Evolutionary conservation across 1,140 invertebrate genomes (phyloP).

Genomic region (Tetragonula clypearis): DNA sequence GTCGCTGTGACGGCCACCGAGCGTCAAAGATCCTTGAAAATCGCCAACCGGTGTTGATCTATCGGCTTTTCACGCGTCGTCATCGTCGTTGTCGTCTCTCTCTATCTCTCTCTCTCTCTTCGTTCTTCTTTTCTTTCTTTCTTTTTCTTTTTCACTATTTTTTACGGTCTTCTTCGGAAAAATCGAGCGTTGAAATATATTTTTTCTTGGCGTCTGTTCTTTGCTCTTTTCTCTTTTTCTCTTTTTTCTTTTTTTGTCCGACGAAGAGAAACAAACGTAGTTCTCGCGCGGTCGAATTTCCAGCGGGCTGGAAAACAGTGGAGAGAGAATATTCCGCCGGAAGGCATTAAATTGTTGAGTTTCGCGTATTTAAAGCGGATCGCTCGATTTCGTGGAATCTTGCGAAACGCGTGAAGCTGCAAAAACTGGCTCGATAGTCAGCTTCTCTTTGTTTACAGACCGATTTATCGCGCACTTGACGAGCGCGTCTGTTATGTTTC

Average conservation of each 20-base stretch:
- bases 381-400: not conserved
- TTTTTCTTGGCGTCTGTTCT: too few relatives aligned
- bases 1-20: slow-evolving; percentile 41
- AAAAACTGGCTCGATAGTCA: too few relatives aligned
- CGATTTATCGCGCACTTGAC: too few relatives aligned
- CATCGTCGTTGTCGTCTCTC: too few relatives aligned
- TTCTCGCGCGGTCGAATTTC: not conserved
- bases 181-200: too few relatives aligned
- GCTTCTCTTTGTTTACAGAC: too few relatives aligned
- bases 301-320: too few relatives aligned
- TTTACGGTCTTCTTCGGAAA: not conserved
- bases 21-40: slow-evolving; percentile 52
- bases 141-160: not conserved
- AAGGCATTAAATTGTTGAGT: not conserved
- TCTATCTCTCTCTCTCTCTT: too few relatives aligned
- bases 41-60: not conserved
- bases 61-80: not conserved
- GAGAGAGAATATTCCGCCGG: not conserved
- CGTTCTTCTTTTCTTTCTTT: too few relatives aligned
- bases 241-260: not conserved
- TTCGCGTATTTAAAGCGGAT: slow-evolving; percentile 1
- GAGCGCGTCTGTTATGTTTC: too few relatives aligned
- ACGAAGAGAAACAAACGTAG: not conserved
- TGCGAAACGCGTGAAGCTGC: too few relatives aligned
- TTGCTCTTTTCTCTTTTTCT: too few relatives aligned